Conservation (phyloP, 2,888 invertebrate genomes). For the Eretmocerus hayati region DNA sequence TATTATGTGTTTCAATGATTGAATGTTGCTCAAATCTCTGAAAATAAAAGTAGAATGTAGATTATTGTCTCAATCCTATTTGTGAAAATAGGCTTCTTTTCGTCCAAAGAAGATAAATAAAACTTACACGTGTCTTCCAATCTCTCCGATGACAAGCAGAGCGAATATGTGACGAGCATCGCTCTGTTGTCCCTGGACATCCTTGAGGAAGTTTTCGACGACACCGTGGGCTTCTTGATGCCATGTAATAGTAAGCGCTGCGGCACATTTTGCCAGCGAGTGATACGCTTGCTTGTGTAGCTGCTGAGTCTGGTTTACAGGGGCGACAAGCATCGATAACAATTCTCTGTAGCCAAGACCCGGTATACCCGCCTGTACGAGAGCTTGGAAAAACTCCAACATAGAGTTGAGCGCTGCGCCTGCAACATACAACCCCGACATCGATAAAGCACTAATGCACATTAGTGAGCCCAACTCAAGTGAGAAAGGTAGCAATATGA, state of each 20-base stretch:
- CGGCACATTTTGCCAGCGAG: constrained; percentile 93
- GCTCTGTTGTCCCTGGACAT: constrained; percentile 62
- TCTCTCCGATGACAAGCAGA: constrained; percentile 91
- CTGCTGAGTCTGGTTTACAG: constrained; percentile 48
- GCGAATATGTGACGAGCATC: constrained; percentile 89
- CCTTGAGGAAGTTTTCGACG: constrained; percentile 62
- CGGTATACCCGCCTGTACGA: constrained; percentile 75
- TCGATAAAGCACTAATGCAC: too few species aligned
- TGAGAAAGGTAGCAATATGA: too few species aligned
- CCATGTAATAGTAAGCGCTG: constrained; percentile 81
- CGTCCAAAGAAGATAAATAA: not conserved
- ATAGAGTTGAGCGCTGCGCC: constrained; percentile 87
- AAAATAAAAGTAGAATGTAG: constrained; percentile 21
- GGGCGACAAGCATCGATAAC: constrained; percentile 68
- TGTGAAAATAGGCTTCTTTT: too few species aligned
- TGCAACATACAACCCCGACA: too few species aligned
- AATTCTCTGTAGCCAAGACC: constrained; percentile 77
- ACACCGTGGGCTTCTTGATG: constrained; percentile 62
- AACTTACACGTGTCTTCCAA: constrained; percentile 84
- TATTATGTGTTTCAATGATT: constrained; percentile 68
- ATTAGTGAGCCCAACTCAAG: too few species aligned
- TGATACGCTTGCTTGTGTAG: constrained; percentile 76
- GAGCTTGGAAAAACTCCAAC: constrained; percentile 86
- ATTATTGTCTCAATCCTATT: too few species aligned
- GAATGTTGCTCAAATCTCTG: constrained; percentile 73